Conservation (phyloP, 2,797 vertebrate genomes). For the Tachyglossus aculeatus region DNA sequence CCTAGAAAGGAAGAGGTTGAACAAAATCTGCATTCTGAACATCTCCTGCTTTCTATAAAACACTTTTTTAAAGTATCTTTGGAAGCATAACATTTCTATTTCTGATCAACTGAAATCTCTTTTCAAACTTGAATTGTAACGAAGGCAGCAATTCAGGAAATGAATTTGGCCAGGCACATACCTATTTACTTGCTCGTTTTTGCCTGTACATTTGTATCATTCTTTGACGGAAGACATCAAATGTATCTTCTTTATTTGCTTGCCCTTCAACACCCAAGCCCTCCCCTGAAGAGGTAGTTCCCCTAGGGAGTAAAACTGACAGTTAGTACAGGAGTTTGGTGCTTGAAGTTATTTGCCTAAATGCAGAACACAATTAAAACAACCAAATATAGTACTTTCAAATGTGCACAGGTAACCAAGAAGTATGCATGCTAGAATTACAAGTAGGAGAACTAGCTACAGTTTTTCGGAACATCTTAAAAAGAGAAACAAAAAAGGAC, state of each 20-base stretch:
- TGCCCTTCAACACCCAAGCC: constrained; percentile 73
- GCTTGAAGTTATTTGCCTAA: not conserved
- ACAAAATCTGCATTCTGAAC: constrained; percentile 20
- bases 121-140: not conserved
- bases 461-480: not conserved
- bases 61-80: not conserved
- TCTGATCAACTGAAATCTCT: not conserved
- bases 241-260: constrained; percentile 73
- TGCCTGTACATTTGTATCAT: constrained; percentile 83
- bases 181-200: constrained; percentile 77
- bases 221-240: constrained; percentile 79
- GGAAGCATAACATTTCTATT: not conserved
- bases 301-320: constrained; percentile 66
- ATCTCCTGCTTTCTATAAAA: not conserved
- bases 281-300: constrained; percentile 75
- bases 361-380: constrained; percentile 32
- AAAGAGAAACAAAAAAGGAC: not conserved
- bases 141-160: constrained; percentile 29
- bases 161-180: constrained; percentile 40
- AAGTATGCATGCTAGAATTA: too few species aligned
- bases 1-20: constrained; percentile 47
- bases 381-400: too few species aligned
- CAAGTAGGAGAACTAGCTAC: not conserved
- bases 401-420: too few species aligned
- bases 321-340: constrained; percentile 43